Evolutionary conservation across 2,113 vertebrate genomes (phyloP).

Genomic region (Trichechus manatus): DNA sequence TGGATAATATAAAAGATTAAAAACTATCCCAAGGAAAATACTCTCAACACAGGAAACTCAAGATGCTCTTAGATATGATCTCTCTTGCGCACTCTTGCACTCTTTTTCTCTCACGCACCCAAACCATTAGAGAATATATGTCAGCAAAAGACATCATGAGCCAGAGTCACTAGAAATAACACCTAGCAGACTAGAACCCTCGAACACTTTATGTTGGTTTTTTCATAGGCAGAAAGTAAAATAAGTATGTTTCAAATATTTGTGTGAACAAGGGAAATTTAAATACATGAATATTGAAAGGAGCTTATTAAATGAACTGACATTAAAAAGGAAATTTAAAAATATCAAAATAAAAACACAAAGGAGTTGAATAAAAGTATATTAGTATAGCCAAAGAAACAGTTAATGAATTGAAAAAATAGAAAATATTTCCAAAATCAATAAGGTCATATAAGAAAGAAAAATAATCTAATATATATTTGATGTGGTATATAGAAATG

Average conservation of each 20-base stretch:
- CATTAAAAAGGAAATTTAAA: neutral
- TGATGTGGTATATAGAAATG: neutral
- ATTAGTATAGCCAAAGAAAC: neutral
- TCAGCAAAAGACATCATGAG: too few relatives aligned
- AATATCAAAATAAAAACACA: neutral
- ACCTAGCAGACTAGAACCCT: too few relatives aligned
- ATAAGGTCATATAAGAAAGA: neutral
- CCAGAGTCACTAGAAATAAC: neutral
- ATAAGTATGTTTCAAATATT: neutral
- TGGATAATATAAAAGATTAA: neutral
- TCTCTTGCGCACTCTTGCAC: neutral
- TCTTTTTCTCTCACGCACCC: neutral
- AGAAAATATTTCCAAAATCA: neutral
- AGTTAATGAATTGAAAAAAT: constrained; percentile 28
- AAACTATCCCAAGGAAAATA: too few relatives aligned
- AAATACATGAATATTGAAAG: neutral
- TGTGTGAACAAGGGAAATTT: neutral
- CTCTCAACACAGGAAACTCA: neutral
- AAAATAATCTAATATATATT: neutral
- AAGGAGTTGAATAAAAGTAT: neutral
- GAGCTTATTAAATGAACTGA: neutral
- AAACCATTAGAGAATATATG: neutral
- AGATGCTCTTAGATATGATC: neutral
- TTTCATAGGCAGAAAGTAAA: neutral
- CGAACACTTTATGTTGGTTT: fast-evolving